Evolutionary conservation across 1,140 invertebrate species (phyloP).

Genomic region (Ceratoteleas bidentatus): DNA sequence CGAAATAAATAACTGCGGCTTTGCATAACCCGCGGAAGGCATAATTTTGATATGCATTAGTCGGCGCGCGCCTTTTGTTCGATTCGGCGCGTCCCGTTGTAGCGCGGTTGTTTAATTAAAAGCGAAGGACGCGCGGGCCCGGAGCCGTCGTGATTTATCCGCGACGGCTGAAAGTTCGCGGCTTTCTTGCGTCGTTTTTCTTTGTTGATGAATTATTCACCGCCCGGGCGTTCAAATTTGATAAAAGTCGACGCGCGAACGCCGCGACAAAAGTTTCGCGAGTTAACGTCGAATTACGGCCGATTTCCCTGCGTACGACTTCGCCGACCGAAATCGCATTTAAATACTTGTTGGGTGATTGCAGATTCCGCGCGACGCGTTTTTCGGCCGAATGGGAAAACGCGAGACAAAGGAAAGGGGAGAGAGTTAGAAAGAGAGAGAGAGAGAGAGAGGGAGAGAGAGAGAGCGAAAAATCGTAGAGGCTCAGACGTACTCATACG

Average conservation of each 20-base stretch:
- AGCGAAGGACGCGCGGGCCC: slow-evolving; percentile 30
- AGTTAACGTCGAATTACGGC: slow-evolving; percentile 43
- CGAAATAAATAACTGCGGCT: slow-evolving; percentile 58
- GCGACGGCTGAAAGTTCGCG: slow-evolving; percentile 34
- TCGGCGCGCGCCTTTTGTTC: slow-evolving; percentile 50
- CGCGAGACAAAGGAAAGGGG: neutral
- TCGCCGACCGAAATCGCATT: slow-evolving; percentile 31
- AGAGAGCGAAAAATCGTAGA: slow-evolving; percentile 9
- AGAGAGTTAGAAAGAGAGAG: slow-evolving; percentile 1
- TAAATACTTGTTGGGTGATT: slow-evolving; percentile 44
- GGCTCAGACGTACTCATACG: slow-evolving; percentile 38
- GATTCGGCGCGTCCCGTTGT: slow-evolving; percentile 38
- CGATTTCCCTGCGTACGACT: slow-evolving; percentile 38
- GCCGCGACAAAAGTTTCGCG: slow-evolving; percentile 38
- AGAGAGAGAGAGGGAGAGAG: neutral
- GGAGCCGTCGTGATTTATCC: slow-evolving; percentile 35
- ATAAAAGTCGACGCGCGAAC: slow-evolving; percentile 33
- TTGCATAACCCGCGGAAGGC: slow-evolving; percentile 51
- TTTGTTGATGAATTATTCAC: slow-evolving; percentile 60
- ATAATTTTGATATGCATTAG: slow-evolving; percentile 61
- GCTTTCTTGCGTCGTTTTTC: slow-evolving; percentile 23
- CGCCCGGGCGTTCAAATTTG: slow-evolving; percentile 47
- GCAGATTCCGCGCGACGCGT: slow-evolving; percentile 21
- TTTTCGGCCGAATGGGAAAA: slow-evolving; percentile 23
- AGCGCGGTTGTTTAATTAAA: slow-evolving; percentile 57